A percentile compares a stretch with the other conserved stretches of the same genome.
Conservation (phyloP, 2,113 vertebrate genomes). For the Anhinga anhinga region DNA sequence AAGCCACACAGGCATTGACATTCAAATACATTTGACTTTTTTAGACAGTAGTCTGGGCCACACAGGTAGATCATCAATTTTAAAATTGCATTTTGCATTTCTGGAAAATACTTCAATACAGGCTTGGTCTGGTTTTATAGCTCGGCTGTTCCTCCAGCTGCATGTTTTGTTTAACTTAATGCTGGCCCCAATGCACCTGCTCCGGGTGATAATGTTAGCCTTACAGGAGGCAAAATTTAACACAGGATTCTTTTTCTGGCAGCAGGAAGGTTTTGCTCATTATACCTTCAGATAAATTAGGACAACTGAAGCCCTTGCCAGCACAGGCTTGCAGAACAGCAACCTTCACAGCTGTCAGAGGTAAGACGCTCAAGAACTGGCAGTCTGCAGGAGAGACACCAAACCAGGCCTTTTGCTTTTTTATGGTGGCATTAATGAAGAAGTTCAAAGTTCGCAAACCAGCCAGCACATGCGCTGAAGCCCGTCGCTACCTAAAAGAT, state of each 20-base stretch:
- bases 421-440: not conserved
- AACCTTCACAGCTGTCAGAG: not conserved
- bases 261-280: not conserved
- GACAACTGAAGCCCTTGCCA: not conserved
- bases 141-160: not conserved
- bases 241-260: not conserved
- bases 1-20: not conserved
- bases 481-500: not conserved
- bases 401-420: not conserved
- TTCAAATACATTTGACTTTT: not conserved
- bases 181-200: not conserved
- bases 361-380: not conserved
- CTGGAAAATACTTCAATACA: not conserved
- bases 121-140: not conserved
- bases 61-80: not conserved
- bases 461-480: not conserved
- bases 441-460: not conserved
- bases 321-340: not conserved
- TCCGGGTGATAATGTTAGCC: rapidly evolving
- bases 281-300: not conserved
- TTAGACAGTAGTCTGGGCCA: not conserved
- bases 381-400: not conserved
- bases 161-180: not conserved
- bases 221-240: not conserved
- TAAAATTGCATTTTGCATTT: not conserved